Evolutionary conservation across 2,113 vertebrate species (phyloP), one percentile per base, ranked within the genome.

Genomic region (Beaufortia kweichowensis): DNA sequence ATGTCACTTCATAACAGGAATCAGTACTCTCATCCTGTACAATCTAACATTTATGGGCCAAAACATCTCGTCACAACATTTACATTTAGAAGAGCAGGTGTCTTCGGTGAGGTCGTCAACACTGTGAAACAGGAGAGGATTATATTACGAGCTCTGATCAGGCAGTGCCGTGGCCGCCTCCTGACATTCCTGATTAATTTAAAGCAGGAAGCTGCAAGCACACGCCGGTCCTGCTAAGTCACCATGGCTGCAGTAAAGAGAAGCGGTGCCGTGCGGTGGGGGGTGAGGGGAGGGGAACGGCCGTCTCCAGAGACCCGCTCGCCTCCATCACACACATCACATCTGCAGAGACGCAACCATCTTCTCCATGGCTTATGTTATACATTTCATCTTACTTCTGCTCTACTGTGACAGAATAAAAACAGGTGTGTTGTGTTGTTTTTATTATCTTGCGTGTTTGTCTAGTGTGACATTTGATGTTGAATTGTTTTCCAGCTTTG

Each of bases 401-500:
- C 10, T 84, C 61, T 82, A 35, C 84, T 89, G 85, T 81, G 81
- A 84, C 67, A 69, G 69, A 79, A 77, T 80, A 78, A 60, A 83
- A 53, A 76, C 90, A 87, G 88, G 91, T 92, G 89, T 86, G 84
- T 53, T n/a, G 48, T 53, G 82, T 1, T 1, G 8, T 7, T 7
- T 73, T 75, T 77, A n/a, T n/a, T 21, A 0, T 43, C 66, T 78
- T 67, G 2, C 61, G 72, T 63, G 29, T 79, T 9, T 65, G 31
- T 4, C 17, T 78, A 50, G 68, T 17, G 64, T 61, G 29, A 62
- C 53, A 23, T 57, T 26, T 23, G 33, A 8, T 29, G 10, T 23
- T 28, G 12, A 43, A 24, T 73, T 73, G 11, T 21, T 66, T 6
- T 46, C 7, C 23, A 35, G 48, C 41, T 53, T 10, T 59, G 48